A percentile compares a stretch with the other conserved stretches of the same genome.
Conservation (phyloP, 2,797 vertebrate genomes). For the Podarcis siculus region DNA sequence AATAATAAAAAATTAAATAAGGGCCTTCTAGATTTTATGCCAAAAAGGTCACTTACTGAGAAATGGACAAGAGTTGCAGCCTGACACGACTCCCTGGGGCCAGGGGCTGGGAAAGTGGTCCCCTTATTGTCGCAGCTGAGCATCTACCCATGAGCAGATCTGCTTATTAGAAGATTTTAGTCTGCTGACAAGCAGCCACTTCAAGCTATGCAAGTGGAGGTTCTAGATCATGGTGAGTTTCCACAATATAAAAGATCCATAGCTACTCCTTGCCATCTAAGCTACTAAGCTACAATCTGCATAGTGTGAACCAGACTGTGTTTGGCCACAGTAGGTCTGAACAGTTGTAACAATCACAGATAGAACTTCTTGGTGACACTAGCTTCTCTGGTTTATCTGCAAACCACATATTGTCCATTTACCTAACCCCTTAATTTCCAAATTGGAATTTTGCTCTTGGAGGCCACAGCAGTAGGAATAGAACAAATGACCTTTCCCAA, state of each 20-base stretch:
- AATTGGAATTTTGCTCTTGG: background rate
- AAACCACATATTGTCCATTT: background rate
- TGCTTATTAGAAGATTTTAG: background rate
- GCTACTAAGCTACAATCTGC: background rate
- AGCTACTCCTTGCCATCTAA: background rate
- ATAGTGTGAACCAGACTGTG: background rate
- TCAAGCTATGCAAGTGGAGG: background rate
- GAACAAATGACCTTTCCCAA: background rate
- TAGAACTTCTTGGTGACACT: background rate
- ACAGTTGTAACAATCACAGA: background rate
- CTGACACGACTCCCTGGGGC: too few species aligned
- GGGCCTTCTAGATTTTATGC: too few species aligned
- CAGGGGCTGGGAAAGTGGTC: too few species aligned
- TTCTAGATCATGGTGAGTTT: background rate
- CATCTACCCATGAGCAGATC: background rate
- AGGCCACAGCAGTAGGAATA: slow-evolving; percentile 1
- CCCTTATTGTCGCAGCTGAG: too few species aligned
- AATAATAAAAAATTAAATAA: too few species aligned
- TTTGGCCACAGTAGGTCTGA: background rate
- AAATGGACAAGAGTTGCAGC: too few species aligned
- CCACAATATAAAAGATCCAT: background rate
- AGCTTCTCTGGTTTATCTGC: slow-evolving; percentile 25
- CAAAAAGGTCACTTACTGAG: too few species aligned
- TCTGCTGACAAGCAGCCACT: background rate
- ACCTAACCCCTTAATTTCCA: background rate